Evolutionary conservation across 2,888 invertebrate genomes (phyloP), one percentile per base, ranked within the genome.

Genomic region (Melanargia galathea): DNA sequence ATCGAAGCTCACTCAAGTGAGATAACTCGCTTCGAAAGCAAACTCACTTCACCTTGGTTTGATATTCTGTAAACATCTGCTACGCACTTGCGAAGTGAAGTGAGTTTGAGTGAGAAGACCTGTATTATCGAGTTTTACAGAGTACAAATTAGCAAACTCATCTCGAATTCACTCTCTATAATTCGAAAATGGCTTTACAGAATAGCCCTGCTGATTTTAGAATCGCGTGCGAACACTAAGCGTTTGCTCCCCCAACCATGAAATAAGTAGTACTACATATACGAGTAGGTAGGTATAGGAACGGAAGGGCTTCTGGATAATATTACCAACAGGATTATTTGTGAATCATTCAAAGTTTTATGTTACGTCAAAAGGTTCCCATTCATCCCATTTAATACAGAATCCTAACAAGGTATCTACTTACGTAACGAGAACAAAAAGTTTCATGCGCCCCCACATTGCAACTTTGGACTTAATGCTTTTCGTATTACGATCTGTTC

Each of bases 361-460:
- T 48, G 38, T 62, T 62, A 62, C 62, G 55, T 45, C 48, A 40
- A 56, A 62, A 52, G 61, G 54, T 59, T 49, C 46, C 40, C 48
- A 48, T 61, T 65, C 59, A 51, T 62, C 55, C 62, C 55, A 48
- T 63, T 63, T 62, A 60, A 60, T 51, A 59, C 30, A 48, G 56
- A 60, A 64, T 52, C 46, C 65, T 67, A 65, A 65, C 65, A 63
- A 67, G 59, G 63, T 67, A 65, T 63, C 60, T 35, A 63, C 66
- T 70, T 71, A 67, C 70, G 60, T 66, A 66, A 68, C 57, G 8
- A 45, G 13, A 60, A 49, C 26, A 62, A 61, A 51, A 48, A 38
- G 35, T 57, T 24, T 13, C 11, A 26, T 54, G 40, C 43, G n/a
- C 38, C 1, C 18, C 10, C n/a, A 13, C 1, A 43, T 16, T 46